These are phyloP conservation scores for Hylyphantes graminicola DNA, from an alignment of 1,140 invertebrate genomes.

Conservation along the genomic window DNA sequence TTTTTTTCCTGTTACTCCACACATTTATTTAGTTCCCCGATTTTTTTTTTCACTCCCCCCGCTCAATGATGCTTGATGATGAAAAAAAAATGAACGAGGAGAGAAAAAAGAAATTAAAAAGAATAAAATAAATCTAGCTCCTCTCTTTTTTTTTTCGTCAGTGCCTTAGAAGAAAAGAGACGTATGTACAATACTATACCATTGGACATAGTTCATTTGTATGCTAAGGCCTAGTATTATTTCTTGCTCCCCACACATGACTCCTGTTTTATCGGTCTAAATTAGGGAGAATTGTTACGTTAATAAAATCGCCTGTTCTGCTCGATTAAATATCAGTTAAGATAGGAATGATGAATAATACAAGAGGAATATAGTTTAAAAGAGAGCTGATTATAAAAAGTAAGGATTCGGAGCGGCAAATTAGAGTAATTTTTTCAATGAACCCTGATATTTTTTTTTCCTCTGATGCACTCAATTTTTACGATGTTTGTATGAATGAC, in stretches of 20 bases:
- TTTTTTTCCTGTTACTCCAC: slow-evolving; percentile 21
- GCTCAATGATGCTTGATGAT: slow-evolving; percentile 45
- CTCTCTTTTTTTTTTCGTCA: background rate
- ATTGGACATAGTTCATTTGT: too few relatives aligned
- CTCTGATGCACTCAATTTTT: too few relatives aligned
- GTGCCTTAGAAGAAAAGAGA: too few relatives aligned
- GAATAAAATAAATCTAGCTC: slow-evolving; percentile 34
- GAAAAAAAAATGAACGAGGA: background rate
- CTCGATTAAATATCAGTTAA: slow-evolving; percentile 60
- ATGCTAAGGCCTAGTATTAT: background rate
- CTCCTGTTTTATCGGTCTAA: slow-evolving; percentile 51
- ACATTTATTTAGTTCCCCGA: slow-evolving; percentile 9
- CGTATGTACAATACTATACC: too few relatives aligned
- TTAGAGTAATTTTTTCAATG: background rate
- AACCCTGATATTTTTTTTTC: too few relatives aligned
- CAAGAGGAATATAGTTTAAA: too few relatives aligned
- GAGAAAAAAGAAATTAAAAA: slow-evolving; percentile 8
- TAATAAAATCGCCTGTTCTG: slow-evolving; percentile 60
- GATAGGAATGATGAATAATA: slow-evolving; percentile 21
- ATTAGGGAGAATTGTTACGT: slow-evolving; percentile 58
- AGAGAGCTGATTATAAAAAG: slow-evolving; percentile 7
- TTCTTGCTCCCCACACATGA: background rate
- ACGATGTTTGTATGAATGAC: too few relatives aligned
- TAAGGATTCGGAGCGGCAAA: slow-evolving; percentile 4
- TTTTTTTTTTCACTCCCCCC: slow-evolving; percentile 28